Evolutionary conservation across 1,140 invertebrate species (phyloP), one percentile per base, ranked within the genome.

Genomic region (Batillaria attramentaria): DNA sequence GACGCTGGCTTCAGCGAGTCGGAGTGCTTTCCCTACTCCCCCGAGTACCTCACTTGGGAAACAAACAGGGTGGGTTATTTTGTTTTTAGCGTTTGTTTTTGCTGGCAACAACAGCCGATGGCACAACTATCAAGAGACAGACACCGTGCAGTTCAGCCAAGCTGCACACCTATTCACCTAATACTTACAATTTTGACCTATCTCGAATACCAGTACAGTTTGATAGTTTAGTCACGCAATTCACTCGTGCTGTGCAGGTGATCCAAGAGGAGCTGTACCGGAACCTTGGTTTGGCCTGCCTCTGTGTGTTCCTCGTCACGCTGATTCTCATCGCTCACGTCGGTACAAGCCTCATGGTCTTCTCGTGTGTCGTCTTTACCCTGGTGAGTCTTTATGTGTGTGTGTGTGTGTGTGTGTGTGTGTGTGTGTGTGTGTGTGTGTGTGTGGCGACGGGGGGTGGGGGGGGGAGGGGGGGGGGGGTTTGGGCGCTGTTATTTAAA

Each of bases 241-340:
- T n/a, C n/a, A n/a, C 2, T n/a, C 24, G 35, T 72, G 39, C 28
- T 37, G 87, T 89, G 8, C 79, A 93, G 91, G 87, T 93, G 10
- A 92, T 93, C 18, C 91, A 91, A 8, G 88, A 89, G 75, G 93
- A 93, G 91, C 93, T 97, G 0, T 93, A 94, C 72, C 92, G 95
- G 78, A 97, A 97, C 91, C 92, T 97, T 74, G 92, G 94, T 62
- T 88, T 97, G 66, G 96, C 95, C 1, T 89, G 96, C 74, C 78
- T 94, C 28, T 96, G 95, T 86, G 95, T 97, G 6, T 95, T 96
- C 93, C 85, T 94, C 6, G 95, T 95, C 72, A 96, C 95, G n/a
- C 88, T 94, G 1, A 87, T 96, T 3, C 91, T 97, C 20, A 95
- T 97, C 84, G 95, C 95, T 18, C 94, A 96, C 88, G 83, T 95